Evolutionary conservation across 2,797 vertebrate species (phyloP), one percentile per base, ranked within the genome.

Genomic region (Zenarchopterus dispar): DNA sequence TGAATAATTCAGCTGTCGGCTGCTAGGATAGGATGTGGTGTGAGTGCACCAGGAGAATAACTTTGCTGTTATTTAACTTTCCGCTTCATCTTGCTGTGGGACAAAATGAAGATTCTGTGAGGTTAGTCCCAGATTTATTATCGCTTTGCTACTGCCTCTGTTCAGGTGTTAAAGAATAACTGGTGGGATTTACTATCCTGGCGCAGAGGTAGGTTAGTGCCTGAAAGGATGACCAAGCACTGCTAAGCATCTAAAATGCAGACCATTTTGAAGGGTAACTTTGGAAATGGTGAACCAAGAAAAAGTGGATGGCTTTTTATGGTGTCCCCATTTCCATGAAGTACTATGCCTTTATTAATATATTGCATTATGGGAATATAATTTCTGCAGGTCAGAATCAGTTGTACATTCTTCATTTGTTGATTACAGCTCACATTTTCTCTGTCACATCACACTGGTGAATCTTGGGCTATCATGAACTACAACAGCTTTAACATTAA

Each of bases 1-100:
- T 94, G 64, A 93, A 94, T 94, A 90, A 94, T 94, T 93, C 81
- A 94, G 80, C 58, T 77, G 84, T 13, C 52, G 64, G 75, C 74
- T 43, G 84, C 89, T 86, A 77, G 76, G 82, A 83, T 81, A 87
- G 80, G 89, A 85, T 84, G 73, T 80, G 80, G 76, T 73, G 58
- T 75, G 82, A 80, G 82, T 85, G 78, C 82, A 86, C 83, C 72
- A 17, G 61, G 65, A 88, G 69, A 82, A 84, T 81, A 86, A 69
- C 61, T 77, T 65, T 26, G 56, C 78, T 75, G 63, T 82, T 88
- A 73, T 81, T 81, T 73, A 84, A 70, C 44, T 70, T 59, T 77
- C 57, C 48, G 67, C 63, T 70, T 53, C 67, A 51, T 84, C 78
- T 85, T 75, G 84, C 82, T 78, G 72, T 19, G 16, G 73, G 83